These are phyloP conservation scores for Sphenodon punctatus DNA, from an alignment of 2,797 vertebrate genomes.

Conservation along the genomic window DNA sequence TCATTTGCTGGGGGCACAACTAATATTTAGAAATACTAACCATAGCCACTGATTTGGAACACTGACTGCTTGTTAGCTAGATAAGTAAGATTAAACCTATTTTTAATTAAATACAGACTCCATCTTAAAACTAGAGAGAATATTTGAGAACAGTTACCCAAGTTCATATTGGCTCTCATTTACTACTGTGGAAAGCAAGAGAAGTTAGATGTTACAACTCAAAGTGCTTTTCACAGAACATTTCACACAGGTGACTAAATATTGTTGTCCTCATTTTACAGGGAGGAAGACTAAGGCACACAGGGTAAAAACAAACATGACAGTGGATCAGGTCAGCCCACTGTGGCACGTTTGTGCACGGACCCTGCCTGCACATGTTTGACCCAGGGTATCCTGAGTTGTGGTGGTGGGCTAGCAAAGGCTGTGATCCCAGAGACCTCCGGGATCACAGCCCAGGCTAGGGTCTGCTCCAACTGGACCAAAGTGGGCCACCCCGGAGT, in stretches of 20 bases:
- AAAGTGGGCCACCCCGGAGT: no score
- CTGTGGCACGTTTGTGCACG: no score
- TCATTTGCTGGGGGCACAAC: slow-evolving; percentile 66
- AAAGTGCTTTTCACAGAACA: not conserved
- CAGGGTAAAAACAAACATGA: no score
- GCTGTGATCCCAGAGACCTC: no score
- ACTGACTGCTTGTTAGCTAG: slow-evolving; percentile 57
- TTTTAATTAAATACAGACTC: slow-evolving; percentile 61
- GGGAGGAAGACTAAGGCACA: not conserved
- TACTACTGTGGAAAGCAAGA: no score
- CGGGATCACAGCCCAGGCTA: no score
- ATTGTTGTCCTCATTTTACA: not conserved
- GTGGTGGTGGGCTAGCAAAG: no score
- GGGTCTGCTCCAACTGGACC: no score
- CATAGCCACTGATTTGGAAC: slow-evolving; percentile 14
- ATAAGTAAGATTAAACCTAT: slow-evolving; percentile 68
- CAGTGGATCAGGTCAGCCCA: no score
- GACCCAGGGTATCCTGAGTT: no score
- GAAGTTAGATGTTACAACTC: not conserved
- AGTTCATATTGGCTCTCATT: not conserved
- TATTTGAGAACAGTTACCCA: not conserved
- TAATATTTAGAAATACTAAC: slow-evolving; percentile 56
- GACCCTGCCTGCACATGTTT: no score
- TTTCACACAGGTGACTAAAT: not conserved
- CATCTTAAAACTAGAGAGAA: not conserved